Evolutionary conservation across 2,888 invertebrate genomes (phyloP), one percentile per base, ranked within the genome.

Genomic region (Acleris cristana): DNA sequence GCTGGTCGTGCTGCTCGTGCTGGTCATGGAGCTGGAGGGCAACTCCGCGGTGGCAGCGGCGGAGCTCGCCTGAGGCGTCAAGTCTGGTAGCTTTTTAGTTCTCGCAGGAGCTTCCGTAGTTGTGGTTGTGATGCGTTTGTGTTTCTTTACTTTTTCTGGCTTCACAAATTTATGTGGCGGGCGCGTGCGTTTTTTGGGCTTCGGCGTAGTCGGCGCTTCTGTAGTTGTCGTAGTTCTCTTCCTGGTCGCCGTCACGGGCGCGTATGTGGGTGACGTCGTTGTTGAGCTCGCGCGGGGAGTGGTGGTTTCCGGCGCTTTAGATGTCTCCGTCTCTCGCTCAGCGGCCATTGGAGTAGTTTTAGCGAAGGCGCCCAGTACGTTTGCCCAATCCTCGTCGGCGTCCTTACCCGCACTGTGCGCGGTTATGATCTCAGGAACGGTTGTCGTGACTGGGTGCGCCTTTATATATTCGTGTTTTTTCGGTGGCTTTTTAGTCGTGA

Each of bases 281-380:
- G 82, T 76, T 44, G 78, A 76, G 10, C 77, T 73, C 3, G 75
- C 69, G n/a, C 72, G 56, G 26, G 72, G 61, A 7, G 79, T 78
- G 12, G 76, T 83, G 26, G 72, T 81, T 73, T 80, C 82, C 21
- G 71, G 71, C 30, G 67, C 53, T 63, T 70, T 79, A 44, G 65
- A 48, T 59, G 74, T 81, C 18, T 79, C 80, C 70, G 79, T 86
- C 44, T 79, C 80, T 70, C 79, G 86, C 44, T 84, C 75, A 1
- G 84, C 77, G 19, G 76, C 81, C 86, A 89, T 88, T 10, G 91
- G 91, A n/a, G 90, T 89, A 8, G 91, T 92, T 79, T 86, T 89
- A 34, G 84, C 81, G 71, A 91, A 89, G 21, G 89, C 88, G 58
- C 86, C 83, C 64, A 92, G 76, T 70, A 89, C 67, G 65, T 87